Evolutionary conservation across 2,113 vertebrate species (phyloP), one percentile per base, ranked within the genome.

Genomic region (Oreotrochilus melanogaster): DNA sequence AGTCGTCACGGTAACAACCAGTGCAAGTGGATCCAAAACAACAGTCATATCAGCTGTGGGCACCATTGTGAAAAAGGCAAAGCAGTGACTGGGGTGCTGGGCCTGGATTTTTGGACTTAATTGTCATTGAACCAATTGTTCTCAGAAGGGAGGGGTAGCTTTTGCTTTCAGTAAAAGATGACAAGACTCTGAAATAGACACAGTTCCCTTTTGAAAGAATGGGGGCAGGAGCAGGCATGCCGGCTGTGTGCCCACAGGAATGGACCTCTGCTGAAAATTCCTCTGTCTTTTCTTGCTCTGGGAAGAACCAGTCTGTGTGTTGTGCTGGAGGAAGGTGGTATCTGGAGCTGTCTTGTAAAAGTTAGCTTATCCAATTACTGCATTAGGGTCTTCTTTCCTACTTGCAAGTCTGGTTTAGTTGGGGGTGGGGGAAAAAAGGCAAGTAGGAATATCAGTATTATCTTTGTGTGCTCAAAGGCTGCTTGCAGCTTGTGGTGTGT

Each of bases 1-100:
- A 0, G 99, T 99, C 3, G 99, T 99, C 94, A 99, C 99, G 0
- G 99, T 99, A 85, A 99, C 99, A 22, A 99, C 99, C 76, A 99
- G 99, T 0, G 99, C 99, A 21, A 99, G 99, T 16, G 99, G 99
- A 95, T 99, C 99, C 94, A 99, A 99, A 98, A 99, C 99, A 56
- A 99, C 99, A 0, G 99, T 99, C 91, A 99, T 99, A 96, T 99
- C 99, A 4, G 99, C 99, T 3, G 99, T 99, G 67, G 99, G 99
- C 89, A 99, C 99, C 97, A 99, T 99, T 39, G 98, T 99, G 37
- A 99, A 99, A 96, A 99, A 99, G 95, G 99, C 99, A 54, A 99
- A 99, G 97, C 99, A 99, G 97, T 99, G 98, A 99, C 92, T 53
- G 22, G 6, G 22, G 22, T 45, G n/a, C 70, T 84, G 74, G 73